These are phyloP conservation scores for Gonatopus flavifemur DNA, from an alignment of 1,140 invertebrate genomes.

Conservation along the genomic window DNA sequence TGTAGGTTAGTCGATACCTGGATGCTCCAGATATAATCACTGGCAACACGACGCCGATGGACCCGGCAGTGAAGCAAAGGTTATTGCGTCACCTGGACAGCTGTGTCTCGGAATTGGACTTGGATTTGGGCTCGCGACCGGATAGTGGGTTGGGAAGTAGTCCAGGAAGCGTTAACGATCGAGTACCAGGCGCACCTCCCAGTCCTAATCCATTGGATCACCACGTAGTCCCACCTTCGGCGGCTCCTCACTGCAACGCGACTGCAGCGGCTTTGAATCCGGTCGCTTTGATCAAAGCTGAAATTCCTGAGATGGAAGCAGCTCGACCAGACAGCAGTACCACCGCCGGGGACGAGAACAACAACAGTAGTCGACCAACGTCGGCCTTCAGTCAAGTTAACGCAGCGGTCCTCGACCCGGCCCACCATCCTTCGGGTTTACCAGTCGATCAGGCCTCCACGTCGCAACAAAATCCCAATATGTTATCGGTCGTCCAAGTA, in stretches of 20 bases:
- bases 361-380: slow-evolving; percentile 50
- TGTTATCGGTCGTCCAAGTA: slow-evolving; percentile 56
- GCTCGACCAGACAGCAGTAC: slow-evolving; percentile 53
- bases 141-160: slow-evolving; percentile 53
- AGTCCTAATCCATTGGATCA: slow-evolving; percentile 49
- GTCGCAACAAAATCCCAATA: slow-evolving; percentile 49
- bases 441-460: slow-evolving; percentile 45
- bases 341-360: slow-evolving; percentile 52
- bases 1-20: slow-evolving; percentile 63
- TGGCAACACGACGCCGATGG: slow-evolving; percentile 66
- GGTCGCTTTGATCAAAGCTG: slow-evolving; percentile 46
- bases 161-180: slow-evolving; percentile 52
- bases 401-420: slow-evolving; percentile 43
- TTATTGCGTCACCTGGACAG: slow-evolving; percentile 71
- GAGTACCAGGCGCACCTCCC: slow-evolving; percentile 43
- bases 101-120: slow-evolving; percentile 70
- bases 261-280: slow-evolving; percentile 36
- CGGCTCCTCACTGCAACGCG: slow-evolving; percentile 45
- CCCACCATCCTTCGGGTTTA: slow-evolving; percentile 17
- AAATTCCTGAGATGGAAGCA: slow-evolving; percentile 46
- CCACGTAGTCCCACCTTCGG: slow-evolving; percentile 36
- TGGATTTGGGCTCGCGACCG: slow-evolving; percentile 63
- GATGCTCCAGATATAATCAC: slow-evolving; percentile 67
- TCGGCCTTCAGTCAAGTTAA: slow-evolving; percentile 50
- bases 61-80: slow-evolving; percentile 68